Evolutionary conservation across 1,140 invertebrate species (phyloP), one percentile per base, ranked within the genome.

Genomic region (Cotesia chilonis): DNA sequence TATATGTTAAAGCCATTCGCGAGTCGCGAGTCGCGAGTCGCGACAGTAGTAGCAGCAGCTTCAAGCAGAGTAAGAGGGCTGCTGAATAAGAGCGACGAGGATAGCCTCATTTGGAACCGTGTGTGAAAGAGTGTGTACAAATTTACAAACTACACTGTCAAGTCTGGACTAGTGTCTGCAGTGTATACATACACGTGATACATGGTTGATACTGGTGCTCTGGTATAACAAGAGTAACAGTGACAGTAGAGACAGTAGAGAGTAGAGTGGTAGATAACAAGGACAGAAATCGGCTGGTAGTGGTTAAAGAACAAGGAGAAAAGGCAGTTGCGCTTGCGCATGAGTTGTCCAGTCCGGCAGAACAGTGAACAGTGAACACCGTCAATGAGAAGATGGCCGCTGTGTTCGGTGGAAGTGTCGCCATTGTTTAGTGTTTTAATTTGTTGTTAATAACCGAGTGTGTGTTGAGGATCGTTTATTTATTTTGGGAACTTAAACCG

Each of bases 371-470:
- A 10, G 6, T 9, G 41, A 51, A 57, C 59, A 79, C 78, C 77
- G 80, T 80, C 79, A 79, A 83, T 77, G 81, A 83, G 80, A 86
- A 85, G 83, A 86, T 85, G 84, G 84, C 84, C 80, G 83, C 83
- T 80, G 78, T 75, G 78, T 80, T 83, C 82, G 82, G 79, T 84
- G 79, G 81, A 83, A 81, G 80, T 84, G 80, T 85, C 84, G 84
- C 83, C 83, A 84, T 85, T 85, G 83, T 85, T 84, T 85, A 85
- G 82, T 85, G 79, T 82, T 74, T 80, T 85, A 79, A 77, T 79
- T 79, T 74, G 41, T 60, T 75, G 59, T 60, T 51, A 59, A 60
- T 17, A 66, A 59, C 17, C 63, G 57, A 68, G 69, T 70, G 41
- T 67, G 70, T 28, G 47, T 68, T 57, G 59, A 59, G 61, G 70